phyloP scores from a whole-genome alignment of 2,113 vertebrate species.

The Alouatta palliata region DNA sequence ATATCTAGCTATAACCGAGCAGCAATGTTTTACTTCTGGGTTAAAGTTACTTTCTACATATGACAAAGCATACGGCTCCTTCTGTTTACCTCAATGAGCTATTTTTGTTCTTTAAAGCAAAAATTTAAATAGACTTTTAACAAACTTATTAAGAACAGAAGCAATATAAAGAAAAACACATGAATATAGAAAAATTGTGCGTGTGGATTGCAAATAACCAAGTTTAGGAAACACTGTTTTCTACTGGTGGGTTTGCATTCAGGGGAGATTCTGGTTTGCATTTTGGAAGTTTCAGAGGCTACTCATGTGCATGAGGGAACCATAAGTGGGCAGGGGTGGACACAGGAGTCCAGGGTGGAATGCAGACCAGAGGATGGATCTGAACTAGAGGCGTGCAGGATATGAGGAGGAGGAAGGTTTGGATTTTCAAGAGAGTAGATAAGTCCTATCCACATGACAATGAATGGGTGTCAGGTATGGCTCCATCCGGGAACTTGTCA shows the following conservation, averaged over 20 bases:
- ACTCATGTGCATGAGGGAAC: background rate
- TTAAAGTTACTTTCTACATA: background rate
- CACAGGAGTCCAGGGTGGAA: no score
- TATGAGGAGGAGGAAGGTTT: background rate
- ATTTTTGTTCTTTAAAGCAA: background rate
- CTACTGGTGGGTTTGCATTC: background rate
- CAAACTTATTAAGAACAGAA: background rate
- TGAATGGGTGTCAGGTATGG: background rate
- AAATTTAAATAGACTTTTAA: background rate
- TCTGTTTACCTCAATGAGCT: background rate
- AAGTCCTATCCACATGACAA: rapidly evolving
- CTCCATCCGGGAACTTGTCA: background rate
- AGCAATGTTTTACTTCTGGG: background rate
- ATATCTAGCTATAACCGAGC: background rate
- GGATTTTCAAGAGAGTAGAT: background rate
- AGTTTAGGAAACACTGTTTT: background rate
- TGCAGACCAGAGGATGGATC: background rate
- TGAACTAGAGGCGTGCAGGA: background rate
- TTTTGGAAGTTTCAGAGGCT: background rate
- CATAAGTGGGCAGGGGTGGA: rapidly evolving
- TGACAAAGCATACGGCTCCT: background rate
- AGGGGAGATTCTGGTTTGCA: background rate
- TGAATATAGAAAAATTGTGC: background rate
- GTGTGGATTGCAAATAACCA: background rate
- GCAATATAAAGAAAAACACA: background rate